phyloP scores from a whole-genome alignment of 2,888 invertebrate species.

The Agrilus mali region DNA sequence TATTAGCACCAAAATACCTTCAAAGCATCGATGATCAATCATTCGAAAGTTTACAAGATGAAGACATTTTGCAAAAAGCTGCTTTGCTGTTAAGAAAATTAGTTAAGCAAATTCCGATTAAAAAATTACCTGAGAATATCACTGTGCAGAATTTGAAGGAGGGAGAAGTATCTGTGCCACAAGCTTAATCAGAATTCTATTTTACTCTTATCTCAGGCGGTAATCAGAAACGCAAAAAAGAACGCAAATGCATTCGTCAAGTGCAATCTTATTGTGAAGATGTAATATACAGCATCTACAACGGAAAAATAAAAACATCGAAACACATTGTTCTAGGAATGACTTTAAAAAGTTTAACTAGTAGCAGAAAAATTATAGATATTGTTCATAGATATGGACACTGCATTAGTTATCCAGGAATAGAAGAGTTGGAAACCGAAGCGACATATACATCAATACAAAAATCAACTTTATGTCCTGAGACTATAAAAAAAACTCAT shows the following conservation, averaged over 20 bases:
- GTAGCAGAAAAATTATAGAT: slow-evolving; percentile 19
- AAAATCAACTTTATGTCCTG: slow-evolving; percentile 15
- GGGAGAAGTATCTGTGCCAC: slow-evolving; percentile 12
- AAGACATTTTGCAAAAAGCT: slow-evolving; percentile 4
- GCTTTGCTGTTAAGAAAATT: slow-evolving; percentile 1
- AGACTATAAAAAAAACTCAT: slow-evolving; percentile 10
- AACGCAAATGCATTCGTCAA: slow-evolving; percentile 4
- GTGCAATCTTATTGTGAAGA: slow-evolving; percentile 11
- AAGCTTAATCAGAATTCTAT: slow-evolving; percentile 8
- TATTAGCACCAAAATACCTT: neutral
- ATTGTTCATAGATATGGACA: slow-evolving; percentile 24
- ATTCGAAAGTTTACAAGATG: slow-evolving; percentile 1
- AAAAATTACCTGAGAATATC: slow-evolving; percentile 3
- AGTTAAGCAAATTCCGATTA: neutral
- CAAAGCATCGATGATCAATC: neutral
- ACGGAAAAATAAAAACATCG: slow-evolving; percentile 16
- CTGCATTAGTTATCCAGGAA: slow-evolving; percentile 18
- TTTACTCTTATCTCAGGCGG: slow-evolving; percentile 9
- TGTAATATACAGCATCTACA: slow-evolving; percentile 15
- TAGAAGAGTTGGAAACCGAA: slow-evolving; percentile 26
- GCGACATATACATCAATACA: slow-evolving; percentile 15
- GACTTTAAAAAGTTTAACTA: slow-evolving; percentile 21
- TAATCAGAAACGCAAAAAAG: slow-evolving; percentile 6
- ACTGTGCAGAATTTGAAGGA: slow-evolving; percentile 5
- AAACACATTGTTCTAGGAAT: slow-evolving; percentile 21